Evolutionary conservation across 2,113 vertebrate genomes (phyloP).

Genomic region (Caretta caretta): DNA sequence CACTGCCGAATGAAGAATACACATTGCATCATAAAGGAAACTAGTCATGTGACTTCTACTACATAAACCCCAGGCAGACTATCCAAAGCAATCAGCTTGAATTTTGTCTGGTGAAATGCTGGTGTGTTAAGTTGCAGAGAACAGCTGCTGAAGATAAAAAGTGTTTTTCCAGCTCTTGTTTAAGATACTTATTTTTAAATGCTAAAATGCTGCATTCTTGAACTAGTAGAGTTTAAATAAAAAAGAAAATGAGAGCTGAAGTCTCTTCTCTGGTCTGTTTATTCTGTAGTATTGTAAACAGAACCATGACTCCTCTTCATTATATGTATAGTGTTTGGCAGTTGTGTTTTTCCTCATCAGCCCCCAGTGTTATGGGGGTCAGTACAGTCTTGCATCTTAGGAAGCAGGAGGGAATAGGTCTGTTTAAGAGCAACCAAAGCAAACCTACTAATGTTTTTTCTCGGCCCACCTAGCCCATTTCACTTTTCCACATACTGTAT

Average conservation of each 20-base stretch:
- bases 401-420: neutral
- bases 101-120: fast-evolving
- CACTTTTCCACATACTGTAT: neutral
- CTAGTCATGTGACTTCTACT: neutral
- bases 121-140: neutral
- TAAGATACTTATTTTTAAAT: neutral
- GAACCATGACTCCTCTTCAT: neutral
- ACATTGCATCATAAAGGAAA: neutral
- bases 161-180: neutral
- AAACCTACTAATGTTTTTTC: neutral
- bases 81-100: neutral
- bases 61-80: neutral
- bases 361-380: neutral
- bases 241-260: neutral
- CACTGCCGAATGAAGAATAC: neutral
- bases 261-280: neutral
- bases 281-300: neutral
- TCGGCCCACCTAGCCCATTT: neutral
- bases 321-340: neutral
- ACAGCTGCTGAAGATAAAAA: neutral
- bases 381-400: neutral
- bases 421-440: neutral
- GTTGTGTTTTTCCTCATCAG: neutral
- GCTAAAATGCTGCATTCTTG: neutral
- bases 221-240: neutral